Evolutionary conservation across 1,140 invertebrate genomes (phyloP), one percentile per base, ranked within the genome.

Genomic region (Euborellia annulipes): DNA sequence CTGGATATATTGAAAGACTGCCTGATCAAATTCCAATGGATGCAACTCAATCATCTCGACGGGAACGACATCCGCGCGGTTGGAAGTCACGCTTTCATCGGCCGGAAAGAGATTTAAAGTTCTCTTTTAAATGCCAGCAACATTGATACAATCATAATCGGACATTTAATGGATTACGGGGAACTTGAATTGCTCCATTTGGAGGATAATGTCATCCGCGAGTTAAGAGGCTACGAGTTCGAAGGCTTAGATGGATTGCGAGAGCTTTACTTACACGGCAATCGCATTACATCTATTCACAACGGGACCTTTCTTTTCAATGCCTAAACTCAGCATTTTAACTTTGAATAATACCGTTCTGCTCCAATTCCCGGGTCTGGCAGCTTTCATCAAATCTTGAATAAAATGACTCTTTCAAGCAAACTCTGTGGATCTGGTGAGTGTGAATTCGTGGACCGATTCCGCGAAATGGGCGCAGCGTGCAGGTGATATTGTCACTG

Each of bases 381-480:
- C 71, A 79, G 52, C 62, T 87, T 52, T 73, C 76, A 44, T 62
- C 69, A 1, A 66, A 72, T 3, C 66, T 70, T 91, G 36, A 73
- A 67, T 19, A 73, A 79, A 54, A 61, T 89, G 45, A 76, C 71
- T 1, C 60, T 92, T 23, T 71, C 80, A 1, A 72, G 69, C 3
- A 93, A 92, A 62, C 93, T 60, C 82, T 82, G 3, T 93, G 86
- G 86, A 79, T 77, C 21, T 92, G 89, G n/a, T 61, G 78, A 85
- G 46, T 92, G 89, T 65, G 77, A 82, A 50, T 88, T 84, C 57
- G 73, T 82, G 7, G 76, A 80, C 55, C 72, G 76, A 57, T 76
- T 87, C 54, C 74, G 82, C 47, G 79, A 86, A n/a, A 55, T 92
- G 84, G 76, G 70, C 82, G 45, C 69, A 73, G 36, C 69, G 71